A percentile compares a stretch with the other conserved stretches of the same genome.
These are phyloP conservation scores for Drosophila bocki DNA, from an alignment of 1,140 invertebrate genomes.

Conservation along the genomic window DNA sequence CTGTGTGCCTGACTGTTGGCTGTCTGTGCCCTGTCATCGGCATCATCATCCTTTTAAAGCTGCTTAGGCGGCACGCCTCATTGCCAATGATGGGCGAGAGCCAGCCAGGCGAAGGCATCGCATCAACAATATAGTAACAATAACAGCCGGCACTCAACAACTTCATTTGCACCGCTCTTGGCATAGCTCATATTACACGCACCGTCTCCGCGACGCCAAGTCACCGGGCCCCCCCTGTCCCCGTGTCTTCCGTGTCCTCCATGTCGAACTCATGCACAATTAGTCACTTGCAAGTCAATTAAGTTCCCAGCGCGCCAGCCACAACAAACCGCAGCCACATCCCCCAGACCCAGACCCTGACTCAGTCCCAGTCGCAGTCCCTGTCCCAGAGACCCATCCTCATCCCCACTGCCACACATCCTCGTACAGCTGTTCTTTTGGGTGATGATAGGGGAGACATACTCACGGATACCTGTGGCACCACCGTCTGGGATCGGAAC, in stretches of 20 bases:
- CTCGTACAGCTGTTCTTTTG: slow-evolving; percentile 33
- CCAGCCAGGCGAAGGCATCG: slow-evolving; percentile 18
- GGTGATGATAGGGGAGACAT: slow-evolving; percentile 41
- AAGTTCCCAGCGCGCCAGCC: slow-evolving; percentile 70
- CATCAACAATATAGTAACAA: slow-evolving; percentile 43
- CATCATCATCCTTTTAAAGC: slow-evolving; percentile 73
- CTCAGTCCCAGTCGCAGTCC: background rate
- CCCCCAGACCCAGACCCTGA: slow-evolving; percentile 6
- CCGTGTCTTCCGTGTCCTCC: slow-evolving; percentile 2
- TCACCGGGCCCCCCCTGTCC: slow-evolving; percentile 5
- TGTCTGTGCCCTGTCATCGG: slow-evolving; percentile 61
- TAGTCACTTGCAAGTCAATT: slow-evolving; percentile 84
- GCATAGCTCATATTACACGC: slow-evolving; percentile 77
- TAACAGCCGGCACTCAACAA: slow-evolving; percentile 58
- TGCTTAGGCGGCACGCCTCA: slow-evolving; percentile 67
- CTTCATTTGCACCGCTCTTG: slow-evolving; percentile 67
- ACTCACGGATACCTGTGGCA: slow-evolving; percentile 69
- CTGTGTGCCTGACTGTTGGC: slow-evolving; percentile 25
- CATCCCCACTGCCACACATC: slow-evolving; percentile 36
- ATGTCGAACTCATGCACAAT: slow-evolving; percentile 81
- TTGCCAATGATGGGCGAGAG: slow-evolving; percentile 18
- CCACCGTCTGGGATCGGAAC: slow-evolving; percentile 45
- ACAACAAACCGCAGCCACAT: slow-evolving; percentile 56
- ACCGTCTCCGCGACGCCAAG: slow-evolving; percentile 46
- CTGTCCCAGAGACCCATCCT: slow-evolving; percentile 6